Base-by-base conservation (phyloP, 35 echinoderm and acorn worm genomes). In the Apostichopus japonicus region DNA sequence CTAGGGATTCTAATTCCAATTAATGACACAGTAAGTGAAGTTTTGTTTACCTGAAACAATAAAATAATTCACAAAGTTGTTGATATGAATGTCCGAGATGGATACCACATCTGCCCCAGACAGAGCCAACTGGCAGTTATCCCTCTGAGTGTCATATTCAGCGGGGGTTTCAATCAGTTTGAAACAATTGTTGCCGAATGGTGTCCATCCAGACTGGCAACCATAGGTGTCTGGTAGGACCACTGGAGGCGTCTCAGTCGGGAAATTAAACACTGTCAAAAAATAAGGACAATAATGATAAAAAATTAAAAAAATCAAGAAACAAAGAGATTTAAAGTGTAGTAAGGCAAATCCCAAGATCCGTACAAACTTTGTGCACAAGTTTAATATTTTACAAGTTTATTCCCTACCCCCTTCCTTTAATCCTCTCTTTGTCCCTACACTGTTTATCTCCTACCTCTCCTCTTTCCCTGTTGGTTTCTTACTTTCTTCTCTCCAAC, bases 51-150 rank as follows among this genome's bases (percentile, higher is more conserved):
- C 94, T 86, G 81, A 73, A 9, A 93, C 71, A 16, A 96, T 83
- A 6, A 94, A 86, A 65, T 77, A 93, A 23, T 93, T 63, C 33
- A 98, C 72, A 72, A 96, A 98, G 88, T 96, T 96, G 63, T 95
- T 98, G 54, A 93, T 92, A 56, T 93, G 83, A 44, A 82, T 71
- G 63, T 94, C 89, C 10, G 87, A 53, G 21, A 99, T 95, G 4
- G 97, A 95, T 1, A 79, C 94, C 23, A 99, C 71, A 61, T 99
- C 80, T 15, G 87, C 93, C 0, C 95, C 93, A 17, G 52, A 27
- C 24, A 78, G 15, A 17, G 56, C 86, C 16, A 10, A 8, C 6
- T 79, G 72, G 55, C 97, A 99, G 10, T 81, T 56, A 16, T 58
- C 87, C 76, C 92, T 62, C 24, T 94, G 93, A 17, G 21, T 80